phyloP scores from a whole-genome alignment of 2,797 vertebrate genomes.

The Antennarius maculatus region DNA sequence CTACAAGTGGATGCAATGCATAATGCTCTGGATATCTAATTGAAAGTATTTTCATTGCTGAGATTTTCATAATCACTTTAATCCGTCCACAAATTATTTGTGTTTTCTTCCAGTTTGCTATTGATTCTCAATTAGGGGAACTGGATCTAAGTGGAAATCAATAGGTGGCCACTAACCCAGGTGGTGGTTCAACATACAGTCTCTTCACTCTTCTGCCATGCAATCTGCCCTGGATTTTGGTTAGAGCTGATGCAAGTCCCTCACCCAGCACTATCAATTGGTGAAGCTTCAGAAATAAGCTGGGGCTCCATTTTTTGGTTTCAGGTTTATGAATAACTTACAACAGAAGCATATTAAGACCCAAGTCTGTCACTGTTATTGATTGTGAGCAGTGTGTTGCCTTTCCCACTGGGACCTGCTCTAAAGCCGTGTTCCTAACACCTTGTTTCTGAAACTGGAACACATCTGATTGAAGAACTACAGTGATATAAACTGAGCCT shows the following conservation, averaged over 20 bases:
- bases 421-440: background rate
- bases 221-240: slow-evolving; percentile 16
- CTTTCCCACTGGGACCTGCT: background rate
- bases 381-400: slow-evolving; percentile 10
- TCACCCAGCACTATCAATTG: slow-evolving; percentile 7
- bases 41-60: too few species aligned
- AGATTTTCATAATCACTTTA: too few species aligned
- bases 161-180: too few species aligned
- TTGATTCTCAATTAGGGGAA: background rate
- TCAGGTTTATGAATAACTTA: slow-evolving; percentile 9
- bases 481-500: slow-evolving; percentile 4
- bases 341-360: background rate
- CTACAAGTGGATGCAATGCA: too few species aligned
- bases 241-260: background rate
- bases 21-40: too few species aligned
- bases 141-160: background rate
- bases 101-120: background rate
- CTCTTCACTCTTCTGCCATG: background rate
- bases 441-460: slow-evolving; percentile 12
- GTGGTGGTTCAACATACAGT: background rate
- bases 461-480: slow-evolving; percentile 12
- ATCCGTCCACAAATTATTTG: too few species aligned
- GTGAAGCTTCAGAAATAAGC: slow-evolving; percentile 18
- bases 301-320: background rate
- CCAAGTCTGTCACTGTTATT: slow-evolving; percentile 16